These are phyloP conservation scores for Halichondria panicea DNA, from an alignment of 37 sponge, comb jelly and placozoan genomes.

Conservation along the genomic window DNA sequence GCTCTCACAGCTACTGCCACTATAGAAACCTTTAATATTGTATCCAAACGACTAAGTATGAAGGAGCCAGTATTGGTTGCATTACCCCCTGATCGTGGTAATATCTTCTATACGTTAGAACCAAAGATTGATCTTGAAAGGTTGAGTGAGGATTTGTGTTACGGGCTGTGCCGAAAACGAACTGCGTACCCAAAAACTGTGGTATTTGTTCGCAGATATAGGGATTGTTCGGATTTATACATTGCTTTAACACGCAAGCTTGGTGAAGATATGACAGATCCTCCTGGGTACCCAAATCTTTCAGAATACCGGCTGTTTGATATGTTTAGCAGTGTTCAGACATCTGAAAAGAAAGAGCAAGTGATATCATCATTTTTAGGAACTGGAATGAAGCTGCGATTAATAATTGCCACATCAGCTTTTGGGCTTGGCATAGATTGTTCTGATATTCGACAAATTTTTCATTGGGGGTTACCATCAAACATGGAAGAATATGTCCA, in stretches of 20 bases:
- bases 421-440: conserved; percentile 63
- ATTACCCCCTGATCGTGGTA: conserved; percentile 23
- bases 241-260: conserved; percentile 1
- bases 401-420: conserved; percentile 45
- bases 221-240: conserved; percentile 28
- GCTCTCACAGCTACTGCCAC: conserved; percentile 51
- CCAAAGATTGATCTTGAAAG: not conserved
- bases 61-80: conserved; percentile 6
- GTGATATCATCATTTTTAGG: conserved; percentile 20
- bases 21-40: conserved; percentile 5
- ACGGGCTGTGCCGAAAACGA: not conserved
- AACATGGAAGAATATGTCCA: conserved; percentile 41
- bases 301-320: conserved; percentile 25
- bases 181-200: conserved; percentile 31
- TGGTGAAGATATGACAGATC: conserved; percentile 43
- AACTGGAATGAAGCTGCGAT: conserved; percentile 5
- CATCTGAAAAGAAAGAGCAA: conserved; percentile 29
- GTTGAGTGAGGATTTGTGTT: not conserved
- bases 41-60: not conserved
- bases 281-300: conserved; percentile 29
- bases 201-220: conserved; percentile 8
- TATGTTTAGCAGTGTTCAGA: conserved; percentile 25
- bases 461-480: conserved; percentile 44
- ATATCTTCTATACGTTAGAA: conserved; percentile 12
- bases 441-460: conserved; percentile 33